Evolutionary conservation across 2,797 vertebrate genomes (phyloP), one percentile per base, ranked within the genome.

Genomic region (Acomys russatus): DNA sequence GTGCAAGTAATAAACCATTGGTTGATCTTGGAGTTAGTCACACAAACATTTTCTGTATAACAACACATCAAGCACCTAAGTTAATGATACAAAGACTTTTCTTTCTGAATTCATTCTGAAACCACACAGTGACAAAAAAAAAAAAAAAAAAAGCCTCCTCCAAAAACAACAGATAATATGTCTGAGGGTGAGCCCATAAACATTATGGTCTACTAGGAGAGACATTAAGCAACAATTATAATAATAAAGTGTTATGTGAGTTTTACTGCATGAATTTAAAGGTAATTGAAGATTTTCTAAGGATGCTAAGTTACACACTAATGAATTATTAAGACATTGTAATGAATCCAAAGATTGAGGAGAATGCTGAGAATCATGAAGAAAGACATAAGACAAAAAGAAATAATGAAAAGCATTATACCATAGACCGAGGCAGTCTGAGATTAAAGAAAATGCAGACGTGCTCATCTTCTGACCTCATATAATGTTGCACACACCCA

Each of bases 221-320:
- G 18, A 70, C 59, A 90, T 63, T 91, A 85, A 90, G 1, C 15
- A 92, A 68, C 8, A 63, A 70, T 90, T 9, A 51, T 25, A 80
- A 80, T 5, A 5, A 56, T 94, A n/a, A 63, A 54, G 3, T 82
- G 64, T 51, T 85, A 74, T 35, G 51, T 63, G 56, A 84, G 18
- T 78, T 96, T 88, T 95, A 61, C 15, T 68, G 66, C 74, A 23
- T 68, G 84, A n/a, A 28, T 83, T 90, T 25, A 73, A 89, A 61
- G 35, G 35, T 44, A 90, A 76, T 44, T 79, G 8, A 35, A 70
- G 15, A 74, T 6, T 66, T 84, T 88, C 20, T 15, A 66, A 91
- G 49, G 44, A 17, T 66, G 4, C 73, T 86, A 82, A 78, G 14
- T 23, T 54, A 11, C 59, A 63, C 18, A 82, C 12, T 63, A 51